These are phyloP conservation scores for Proterorhinus semilunaris DNA, from an alignment of 2,113 vertebrate genomes.

Conservation along the genomic window DNA sequence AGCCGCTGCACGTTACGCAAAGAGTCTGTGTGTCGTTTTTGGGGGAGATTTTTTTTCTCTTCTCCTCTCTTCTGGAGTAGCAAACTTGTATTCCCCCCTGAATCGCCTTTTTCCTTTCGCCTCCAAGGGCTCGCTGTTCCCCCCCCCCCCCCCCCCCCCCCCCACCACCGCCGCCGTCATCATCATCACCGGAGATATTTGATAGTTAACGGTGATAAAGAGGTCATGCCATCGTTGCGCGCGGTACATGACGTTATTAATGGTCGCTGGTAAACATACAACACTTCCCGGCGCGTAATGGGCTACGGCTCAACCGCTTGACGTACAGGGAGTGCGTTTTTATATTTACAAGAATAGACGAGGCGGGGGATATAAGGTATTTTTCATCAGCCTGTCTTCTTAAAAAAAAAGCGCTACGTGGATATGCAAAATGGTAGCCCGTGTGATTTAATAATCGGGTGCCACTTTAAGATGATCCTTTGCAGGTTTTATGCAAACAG, in stretches of 20 bases:
- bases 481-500: conserved; percentile 56
- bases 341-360: conserved; percentile 40
- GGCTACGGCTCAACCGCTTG: not conserved
- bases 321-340: conserved; percentile 20
- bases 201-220: conserved; percentile 70
- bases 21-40: conserved; percentile 10
- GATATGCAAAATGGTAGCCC: not conserved
- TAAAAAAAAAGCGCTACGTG: not conserved
- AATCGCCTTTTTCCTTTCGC: conserved; percentile 30
- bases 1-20: conserved; percentile 20
- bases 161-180: too few relatives aligned
- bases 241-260: conserved; percentile 53
- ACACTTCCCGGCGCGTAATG: conserved; percentile 24
- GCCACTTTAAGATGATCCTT: conserved; percentile 55
- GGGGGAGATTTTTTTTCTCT: conserved; percentile 45
- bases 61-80: conserved; percentile 21
- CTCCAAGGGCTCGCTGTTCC: conserved; percentile 59
- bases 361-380: conserved; percentile 36
- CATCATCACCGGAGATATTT: conserved; percentile 59
- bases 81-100: conserved; percentile 71
- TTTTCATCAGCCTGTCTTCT: conserved; percentile 14
- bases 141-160: not conserved
- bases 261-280: conserved; percentile 27
- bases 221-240: conserved; percentile 62
- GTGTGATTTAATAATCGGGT: conserved; percentile 1